These are phyloP conservation scores for Gobiocypris rarus DNA, from an alignment of 2,113 vertebrate genomes.

Conservation along the genomic window DNA sequence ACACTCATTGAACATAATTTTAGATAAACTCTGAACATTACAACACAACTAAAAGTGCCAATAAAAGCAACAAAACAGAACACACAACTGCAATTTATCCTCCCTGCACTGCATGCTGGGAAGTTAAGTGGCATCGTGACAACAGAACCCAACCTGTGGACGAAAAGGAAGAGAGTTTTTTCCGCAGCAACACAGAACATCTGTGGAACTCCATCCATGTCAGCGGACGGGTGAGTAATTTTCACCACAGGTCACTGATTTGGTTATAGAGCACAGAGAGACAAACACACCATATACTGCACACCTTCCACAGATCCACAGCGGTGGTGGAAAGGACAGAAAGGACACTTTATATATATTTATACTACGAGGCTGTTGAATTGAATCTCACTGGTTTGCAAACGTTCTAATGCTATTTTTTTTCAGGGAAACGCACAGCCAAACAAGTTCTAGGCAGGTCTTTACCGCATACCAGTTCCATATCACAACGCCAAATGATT, in stretches of 20 bases:
- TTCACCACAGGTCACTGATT: constrained; percentile 8
- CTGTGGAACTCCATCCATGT: neutral
- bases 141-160: neutral
- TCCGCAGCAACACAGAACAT: neutral
- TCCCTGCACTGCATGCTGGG: neutral
- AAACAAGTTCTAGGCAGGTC: too few species aligned
- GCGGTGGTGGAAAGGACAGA: neutral
- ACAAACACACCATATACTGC: neutral
- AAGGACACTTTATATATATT: too few species aligned
- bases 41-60: neutral
- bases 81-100: neutral
- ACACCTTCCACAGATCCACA: neutral
- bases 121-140: neutral
- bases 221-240: neutral
- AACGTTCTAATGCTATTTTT: too few species aligned
- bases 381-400: too few species aligned
- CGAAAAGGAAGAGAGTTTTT: neutral
- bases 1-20: neutral
- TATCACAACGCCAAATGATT: too few species aligned
- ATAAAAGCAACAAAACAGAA: neutral
- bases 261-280: neutral
- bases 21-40: neutral
- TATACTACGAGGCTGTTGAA: neutral
- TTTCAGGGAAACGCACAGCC: too few species aligned
- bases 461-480: too few species aligned